Base-by-base conservation (phyloP, 1,140 invertebrate genomes). In the Littorina saxatilis region DNA sequence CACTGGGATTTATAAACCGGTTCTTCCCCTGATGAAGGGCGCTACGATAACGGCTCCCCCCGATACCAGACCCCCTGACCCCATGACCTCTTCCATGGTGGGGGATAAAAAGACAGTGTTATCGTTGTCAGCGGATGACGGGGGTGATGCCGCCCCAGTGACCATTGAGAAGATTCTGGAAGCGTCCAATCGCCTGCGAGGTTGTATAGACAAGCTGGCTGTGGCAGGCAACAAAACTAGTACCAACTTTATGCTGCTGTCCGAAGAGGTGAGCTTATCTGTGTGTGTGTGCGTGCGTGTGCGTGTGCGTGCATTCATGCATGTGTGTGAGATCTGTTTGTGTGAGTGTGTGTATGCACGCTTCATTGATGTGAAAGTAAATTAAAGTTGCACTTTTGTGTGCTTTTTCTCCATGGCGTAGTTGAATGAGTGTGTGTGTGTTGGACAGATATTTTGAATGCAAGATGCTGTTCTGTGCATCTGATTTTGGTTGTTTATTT, bases 161-260 rank as follows among this genome's bases (percentile, higher is more conserved):
- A 85, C 86, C 15, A 88, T 87, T 52, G 88, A 91, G 68, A 84
- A 78, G 13, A 88, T 91, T 50, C 68, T 89, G 29, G 83, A 87
- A 70, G 84, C 86, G 32, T 89, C 89, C 13, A 84, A 86, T 27
- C 81, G 85, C 20, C 75, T 91, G 50, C 82, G 86, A 58, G 80
- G 82, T 4, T 87, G 87, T 82, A 88, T 91, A 55, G 87, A 91
- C 37, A 85, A 83, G 35, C 81, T 91, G 79, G 85, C 87, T 29
- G 73, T 85, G 2, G 82, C 85, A 20, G 88, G 90, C 32, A 90
- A 88, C 79, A 91, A 91, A 83, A 85, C 87, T 20, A 90, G 89
- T 74, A 88, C 87, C 35, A 90, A 90, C 83, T 91, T 91, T 72
- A 88, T 91, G 88, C 84, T 91, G n/a, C 80, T 92, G 1, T 90